Evolutionary conservation across 1,140 invertebrate genomes (phyloP).

Genomic region (Metopolophium dirhodum): DNA sequence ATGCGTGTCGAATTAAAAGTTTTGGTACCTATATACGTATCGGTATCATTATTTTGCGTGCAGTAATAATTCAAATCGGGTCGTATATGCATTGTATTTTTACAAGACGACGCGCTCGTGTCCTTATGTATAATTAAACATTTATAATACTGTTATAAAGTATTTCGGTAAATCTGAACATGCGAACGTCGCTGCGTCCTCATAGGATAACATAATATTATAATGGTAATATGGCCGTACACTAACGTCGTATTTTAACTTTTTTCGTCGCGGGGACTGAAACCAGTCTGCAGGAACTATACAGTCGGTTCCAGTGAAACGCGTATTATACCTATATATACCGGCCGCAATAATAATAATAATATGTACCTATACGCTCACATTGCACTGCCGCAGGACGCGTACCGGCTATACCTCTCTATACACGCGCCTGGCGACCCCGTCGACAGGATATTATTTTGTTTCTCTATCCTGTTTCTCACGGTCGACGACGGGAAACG

Average conservation of each 20-base stretch:
- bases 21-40: background rate
- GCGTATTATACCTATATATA: background rate
- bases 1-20: background rate
- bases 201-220: too few species aligned
- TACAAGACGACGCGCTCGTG: background rate
- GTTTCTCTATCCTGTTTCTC: slow-evolving; percentile 37
- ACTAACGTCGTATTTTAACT: background rate
- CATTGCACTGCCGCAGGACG: slow-evolving; percentile 6
- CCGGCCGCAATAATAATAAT: background rate
- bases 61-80: background rate
- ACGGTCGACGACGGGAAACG: slow-evolving; percentile 7
- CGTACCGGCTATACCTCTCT: background rate
- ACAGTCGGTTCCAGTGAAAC: background rate
- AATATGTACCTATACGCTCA: background rate
- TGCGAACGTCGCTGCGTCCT: background rate
- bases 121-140: background rate
- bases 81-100: background rate
- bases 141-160: too few species aligned
- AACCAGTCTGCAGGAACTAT: background rate
- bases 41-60: background rate
- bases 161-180: background rate
- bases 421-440: background rate
- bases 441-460: slow-evolving; percentile 1
- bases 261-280: background rate
- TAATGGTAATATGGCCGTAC: too few species aligned